These are phyloP conservation scores for Mirounga angustirostris DNA, from an alignment of 2,113 vertebrate genomes.

Conservation along the genomic window DNA sequence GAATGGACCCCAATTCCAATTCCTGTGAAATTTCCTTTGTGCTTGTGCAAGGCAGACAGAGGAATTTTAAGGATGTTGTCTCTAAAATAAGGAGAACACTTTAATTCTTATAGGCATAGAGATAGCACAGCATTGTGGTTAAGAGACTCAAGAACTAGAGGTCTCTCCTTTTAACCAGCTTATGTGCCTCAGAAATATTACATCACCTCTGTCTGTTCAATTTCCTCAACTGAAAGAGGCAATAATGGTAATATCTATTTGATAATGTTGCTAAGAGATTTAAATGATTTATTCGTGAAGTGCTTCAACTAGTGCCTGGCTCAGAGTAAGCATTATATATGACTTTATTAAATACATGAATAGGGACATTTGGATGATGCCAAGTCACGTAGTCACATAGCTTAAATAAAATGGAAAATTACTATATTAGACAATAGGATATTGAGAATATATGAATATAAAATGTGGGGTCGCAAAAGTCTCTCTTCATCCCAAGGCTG, in stretches of 20 bases:
- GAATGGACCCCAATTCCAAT: not conserved
- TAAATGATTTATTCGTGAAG: not conserved
- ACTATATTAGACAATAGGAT: not conserved
- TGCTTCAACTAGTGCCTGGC: not conserved
- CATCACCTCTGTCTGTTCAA: not conserved
- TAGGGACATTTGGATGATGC: not conserved
- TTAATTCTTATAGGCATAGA: not conserved
- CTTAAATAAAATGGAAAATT: not conserved
- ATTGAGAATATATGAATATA: not conserved
- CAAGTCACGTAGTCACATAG: not conserved
- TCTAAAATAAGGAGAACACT: not conserved
- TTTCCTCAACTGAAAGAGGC: not conserved
- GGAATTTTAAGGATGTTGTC: not conserved
- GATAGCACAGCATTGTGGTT: accelerated
- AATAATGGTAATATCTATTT: not conserved
- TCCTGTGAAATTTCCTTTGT: not conserved
- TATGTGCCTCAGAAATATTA: not conserved
- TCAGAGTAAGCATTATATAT: not conserved
- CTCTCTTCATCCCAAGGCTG: not conserved
- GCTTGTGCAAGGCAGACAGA: not conserved
- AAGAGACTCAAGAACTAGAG: not conserved
- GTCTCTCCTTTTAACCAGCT: not conserved
- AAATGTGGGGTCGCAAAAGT: not conserved
- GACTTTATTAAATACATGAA: not conserved
- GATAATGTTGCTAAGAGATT: no score